These are phyloP conservation scores for Callaeas wilsoni DNA, from an alignment of 2,113 vertebrate genomes.

Conservation along the genomic window DNA sequence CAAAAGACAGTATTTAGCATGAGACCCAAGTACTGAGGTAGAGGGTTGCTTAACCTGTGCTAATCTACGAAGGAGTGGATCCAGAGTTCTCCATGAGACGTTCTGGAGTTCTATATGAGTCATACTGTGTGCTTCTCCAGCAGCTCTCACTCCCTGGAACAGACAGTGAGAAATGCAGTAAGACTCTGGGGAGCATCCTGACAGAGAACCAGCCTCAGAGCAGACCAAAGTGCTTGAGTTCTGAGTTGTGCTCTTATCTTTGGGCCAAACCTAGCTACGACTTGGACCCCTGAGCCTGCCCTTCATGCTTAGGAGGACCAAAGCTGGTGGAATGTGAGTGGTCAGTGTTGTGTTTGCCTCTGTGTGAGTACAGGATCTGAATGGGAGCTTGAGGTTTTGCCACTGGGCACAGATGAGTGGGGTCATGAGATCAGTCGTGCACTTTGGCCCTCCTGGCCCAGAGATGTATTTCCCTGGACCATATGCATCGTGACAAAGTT, in stretches of 20 bases:
- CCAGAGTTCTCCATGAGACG: rapidly evolving
- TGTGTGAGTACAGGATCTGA: background rate
- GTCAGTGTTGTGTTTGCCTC: background rate
- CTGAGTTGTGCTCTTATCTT: background rate
- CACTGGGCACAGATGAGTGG: background rate
- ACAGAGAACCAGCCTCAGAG: background rate
- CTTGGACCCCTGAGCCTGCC: background rate
- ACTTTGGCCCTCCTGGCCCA: background rate
- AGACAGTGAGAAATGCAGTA: background rate
- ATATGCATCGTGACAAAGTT: background rate
- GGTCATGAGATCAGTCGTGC: background rate
- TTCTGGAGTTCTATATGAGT: background rate
- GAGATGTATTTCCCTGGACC: background rate
- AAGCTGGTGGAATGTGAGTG: background rate
- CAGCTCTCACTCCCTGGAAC: background rate
- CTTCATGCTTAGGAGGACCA: background rate
- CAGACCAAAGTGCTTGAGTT: background rate
- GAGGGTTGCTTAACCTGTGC: background rate
- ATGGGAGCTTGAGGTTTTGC: background rate
- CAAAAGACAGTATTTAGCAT: background rate
- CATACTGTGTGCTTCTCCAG: rapidly evolving
- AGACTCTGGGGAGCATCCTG: background rate
- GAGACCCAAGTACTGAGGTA: background rate
- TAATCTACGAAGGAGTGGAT: background rate
- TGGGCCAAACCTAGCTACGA: background rate